Percentiles rank a stretch among this genome's conserved stretches.
phyloP scores from a whole-genome alignment of 2,113 vertebrate species.

The Orcinus orca region DNA sequence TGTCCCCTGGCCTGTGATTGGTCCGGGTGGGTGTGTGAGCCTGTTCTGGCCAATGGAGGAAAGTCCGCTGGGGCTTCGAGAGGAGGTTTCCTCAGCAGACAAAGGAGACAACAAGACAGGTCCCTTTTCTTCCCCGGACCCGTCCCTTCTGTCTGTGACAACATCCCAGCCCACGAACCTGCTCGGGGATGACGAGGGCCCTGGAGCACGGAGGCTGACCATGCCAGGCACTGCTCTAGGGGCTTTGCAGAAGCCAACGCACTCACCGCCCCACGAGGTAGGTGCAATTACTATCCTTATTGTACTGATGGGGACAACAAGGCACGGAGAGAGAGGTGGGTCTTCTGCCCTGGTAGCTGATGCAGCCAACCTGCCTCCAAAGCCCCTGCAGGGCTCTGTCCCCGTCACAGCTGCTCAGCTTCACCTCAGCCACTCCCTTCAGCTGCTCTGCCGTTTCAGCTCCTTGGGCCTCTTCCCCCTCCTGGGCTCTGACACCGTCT shows the following conservation, averaged over 20 bases:
- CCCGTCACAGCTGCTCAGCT: neutral
- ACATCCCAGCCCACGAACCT: neutral
- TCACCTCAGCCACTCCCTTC: neutral
- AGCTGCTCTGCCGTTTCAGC: neutral
- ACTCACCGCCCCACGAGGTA: neutral
- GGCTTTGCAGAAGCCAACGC: neutral
- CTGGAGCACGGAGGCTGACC: neutral
- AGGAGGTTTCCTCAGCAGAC: too few relatives aligned
- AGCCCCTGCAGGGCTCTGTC: neutral
- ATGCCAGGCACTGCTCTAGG: neutral
- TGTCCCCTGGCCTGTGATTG: neutral
- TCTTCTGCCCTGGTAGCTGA: too few relatives aligned
- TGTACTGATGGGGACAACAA: neutral
- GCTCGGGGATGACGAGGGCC: neutral
- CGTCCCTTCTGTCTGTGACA: neutral
- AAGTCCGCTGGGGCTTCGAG: neutral
- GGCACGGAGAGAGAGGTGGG: neutral
- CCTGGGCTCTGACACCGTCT: neutral
- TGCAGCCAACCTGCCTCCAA: too few relatives aligned
- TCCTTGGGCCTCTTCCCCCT: neutral
- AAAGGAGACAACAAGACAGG: neutral
- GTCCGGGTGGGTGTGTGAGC: neutral
- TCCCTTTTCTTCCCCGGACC: neutral
- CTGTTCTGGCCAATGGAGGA: neutral
- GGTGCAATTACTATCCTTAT: too few relatives aligned